Percentiles rank a stretch among this genome's conserved stretches.
Conservation (phyloP, 2,113 vertebrate genomes). For the Ranitomeya variabilis region DNA sequence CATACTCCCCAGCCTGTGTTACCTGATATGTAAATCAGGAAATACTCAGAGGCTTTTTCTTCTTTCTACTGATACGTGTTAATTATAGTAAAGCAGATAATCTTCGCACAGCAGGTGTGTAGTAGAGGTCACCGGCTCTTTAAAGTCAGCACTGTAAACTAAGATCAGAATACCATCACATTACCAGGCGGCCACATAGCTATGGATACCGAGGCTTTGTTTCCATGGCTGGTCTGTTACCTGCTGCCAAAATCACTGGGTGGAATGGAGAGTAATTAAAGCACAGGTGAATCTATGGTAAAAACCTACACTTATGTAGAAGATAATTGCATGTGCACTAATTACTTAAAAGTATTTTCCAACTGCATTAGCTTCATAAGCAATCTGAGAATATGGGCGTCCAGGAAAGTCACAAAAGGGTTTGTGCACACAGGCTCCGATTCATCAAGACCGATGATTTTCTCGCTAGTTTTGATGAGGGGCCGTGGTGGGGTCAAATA, state of each 20-base stretch:
- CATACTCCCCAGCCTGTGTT: constrained; percentile 10
- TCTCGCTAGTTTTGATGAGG: too few relatives aligned
- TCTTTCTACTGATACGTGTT: constrained; percentile 43
- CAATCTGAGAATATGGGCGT: too few relatives aligned
- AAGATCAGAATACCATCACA: constrained; percentile 47
- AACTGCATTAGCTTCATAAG: too few relatives aligned
- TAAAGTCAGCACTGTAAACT: constrained; percentile 10
- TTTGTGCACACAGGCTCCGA: too few relatives aligned
- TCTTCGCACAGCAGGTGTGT: constrained; percentile 49
- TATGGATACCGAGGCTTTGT: neutral
- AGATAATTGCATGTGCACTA: too few relatives aligned
- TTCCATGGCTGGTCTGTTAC: neutral
- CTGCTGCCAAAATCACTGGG: neutral
- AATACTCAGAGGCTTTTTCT: constrained; percentile 49
- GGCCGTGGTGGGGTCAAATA: too few relatives aligned
- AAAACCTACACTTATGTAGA: too few relatives aligned
- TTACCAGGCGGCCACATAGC: neutral
- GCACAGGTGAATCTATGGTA: neutral
- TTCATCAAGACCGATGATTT: too few relatives aligned
- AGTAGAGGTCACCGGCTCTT: constrained; percentile 35
- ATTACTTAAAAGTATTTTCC: too few relatives aligned
- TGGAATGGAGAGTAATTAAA: neutral
- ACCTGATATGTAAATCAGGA: constrained; percentile 53
- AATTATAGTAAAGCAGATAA: constrained; percentile 53
- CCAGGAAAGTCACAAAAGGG: too few relatives aligned